These are phyloP conservation scores for Myotis lucifugus DNA, from an alignment of 2,113 vertebrate genomes.

Conservation along the genomic window DNA sequence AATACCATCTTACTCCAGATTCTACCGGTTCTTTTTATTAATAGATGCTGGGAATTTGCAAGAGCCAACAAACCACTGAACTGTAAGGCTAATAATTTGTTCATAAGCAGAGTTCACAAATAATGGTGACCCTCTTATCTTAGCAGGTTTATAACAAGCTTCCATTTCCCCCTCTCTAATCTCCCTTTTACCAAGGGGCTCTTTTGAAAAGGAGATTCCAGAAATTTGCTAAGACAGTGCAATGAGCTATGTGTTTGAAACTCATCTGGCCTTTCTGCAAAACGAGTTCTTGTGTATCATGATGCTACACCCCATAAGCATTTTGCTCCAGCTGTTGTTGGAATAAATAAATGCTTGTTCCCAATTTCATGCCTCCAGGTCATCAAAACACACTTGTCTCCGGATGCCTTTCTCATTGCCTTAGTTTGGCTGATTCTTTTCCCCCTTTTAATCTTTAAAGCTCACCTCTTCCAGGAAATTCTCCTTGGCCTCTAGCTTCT, in stretches of 20 bases:
- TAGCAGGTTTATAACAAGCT: not conserved
- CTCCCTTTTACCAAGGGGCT: not conserved
- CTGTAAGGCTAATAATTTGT: not conserved
- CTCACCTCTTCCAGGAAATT: conserved; percentile 10
- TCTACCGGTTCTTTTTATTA: conserved; percentile 34
- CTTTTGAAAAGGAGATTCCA: conserved; percentile 20
- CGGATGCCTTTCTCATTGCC: conserved; percentile 19
- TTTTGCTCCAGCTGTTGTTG: conserved; percentile 34
- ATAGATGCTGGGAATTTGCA: conserved; percentile 34
- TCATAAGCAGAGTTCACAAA: conserved; percentile 32
- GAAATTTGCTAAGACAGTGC: conserved; percentile 3
- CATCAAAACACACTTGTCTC: conserved; percentile 17
- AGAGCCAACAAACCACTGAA: conserved; percentile 35
- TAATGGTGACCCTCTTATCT: not conserved
- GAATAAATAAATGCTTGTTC: conserved; percentile 34
- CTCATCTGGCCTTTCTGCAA: not conserved
- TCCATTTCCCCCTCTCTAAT: not conserved
- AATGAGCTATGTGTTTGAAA: conserved; percentile 8
- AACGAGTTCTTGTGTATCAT: not conserved
- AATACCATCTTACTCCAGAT: not conserved
- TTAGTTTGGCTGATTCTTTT: conserved; percentile 22
- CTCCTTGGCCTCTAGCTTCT: not conserved
- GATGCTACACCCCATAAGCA: not conserved
- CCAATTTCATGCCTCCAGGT: not conserved
- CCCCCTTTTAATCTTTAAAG: conserved; percentile 1